Percentiles rank a stretch among this genome's conserved stretches.
phyloP scores from a whole-genome alignment of 2,888 invertebrate genomes.

The Ischnura elegans region DNA sequence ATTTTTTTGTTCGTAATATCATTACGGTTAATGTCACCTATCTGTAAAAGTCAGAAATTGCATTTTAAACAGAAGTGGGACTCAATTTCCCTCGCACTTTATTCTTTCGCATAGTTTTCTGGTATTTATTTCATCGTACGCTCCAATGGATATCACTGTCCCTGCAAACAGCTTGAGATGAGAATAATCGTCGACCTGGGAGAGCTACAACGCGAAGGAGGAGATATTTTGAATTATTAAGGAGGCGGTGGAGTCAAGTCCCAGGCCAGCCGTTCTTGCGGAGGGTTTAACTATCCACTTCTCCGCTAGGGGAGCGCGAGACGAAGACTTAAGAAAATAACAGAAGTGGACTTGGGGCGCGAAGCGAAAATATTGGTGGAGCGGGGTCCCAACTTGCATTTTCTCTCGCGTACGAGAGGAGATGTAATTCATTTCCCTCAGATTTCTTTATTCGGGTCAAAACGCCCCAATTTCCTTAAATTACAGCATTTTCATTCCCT shows the following conservation, averaged over 20 bases:
- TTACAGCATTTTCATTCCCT: not conserved
- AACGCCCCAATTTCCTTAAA: not conserved
- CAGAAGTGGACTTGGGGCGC: not conserved
- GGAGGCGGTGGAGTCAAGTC: not conserved
- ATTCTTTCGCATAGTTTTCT: not conserved
- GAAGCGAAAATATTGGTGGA: not conserved
- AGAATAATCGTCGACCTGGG: slow-evolving; percentile 1
- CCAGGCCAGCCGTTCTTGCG: not conserved
- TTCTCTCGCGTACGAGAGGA: not conserved
- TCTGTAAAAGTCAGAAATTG: too few species aligned
- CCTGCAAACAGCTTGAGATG: too few species aligned
- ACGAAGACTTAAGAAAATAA: not conserved
- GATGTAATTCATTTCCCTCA: not conserved
- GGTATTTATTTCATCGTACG: not conserved
- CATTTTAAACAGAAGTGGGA: too few species aligned
- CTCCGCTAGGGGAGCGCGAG: not conserved
- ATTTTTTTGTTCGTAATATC: too few species aligned
- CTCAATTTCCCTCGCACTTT: too few species aligned
- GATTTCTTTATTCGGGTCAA: not conserved
- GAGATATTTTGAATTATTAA: slow-evolving; percentile 32
- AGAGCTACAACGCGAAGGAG: not conserved
- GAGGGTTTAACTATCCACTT: not conserved
- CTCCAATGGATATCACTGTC: too few species aligned
- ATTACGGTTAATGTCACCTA: too few species aligned
- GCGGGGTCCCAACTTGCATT: not conserved